Evolutionary conservation across 2,888 invertebrate species (phyloP).

Genomic region (Drosophila setosimentum): DNA sequence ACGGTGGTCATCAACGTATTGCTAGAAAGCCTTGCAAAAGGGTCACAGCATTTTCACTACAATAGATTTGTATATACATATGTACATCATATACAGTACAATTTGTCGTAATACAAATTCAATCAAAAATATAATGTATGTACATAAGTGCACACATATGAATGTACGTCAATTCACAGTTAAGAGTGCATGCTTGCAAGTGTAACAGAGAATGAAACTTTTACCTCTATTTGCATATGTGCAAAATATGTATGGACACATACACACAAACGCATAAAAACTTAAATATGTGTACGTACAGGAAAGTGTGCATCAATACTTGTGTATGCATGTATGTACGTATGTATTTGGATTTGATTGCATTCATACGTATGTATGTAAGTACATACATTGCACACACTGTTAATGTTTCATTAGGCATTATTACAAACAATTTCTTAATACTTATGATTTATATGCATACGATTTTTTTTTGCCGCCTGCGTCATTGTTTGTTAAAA

Average conservation of each 20-base stretch:
- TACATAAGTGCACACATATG: background rate
- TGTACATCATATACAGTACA: constrained; percentile 1
- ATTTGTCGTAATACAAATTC: background rate
- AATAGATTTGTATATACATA: constrained; percentile 9
- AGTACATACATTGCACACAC: background rate
- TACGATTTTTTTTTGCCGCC: background rate
- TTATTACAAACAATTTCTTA: constrained; percentile 1
- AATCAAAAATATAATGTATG: constrained; percentile 4
- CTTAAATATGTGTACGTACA: background rate
- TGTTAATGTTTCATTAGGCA: background rate
- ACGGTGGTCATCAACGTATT: constrained; percentile 3
- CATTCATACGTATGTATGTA: constrained; percentile 17
- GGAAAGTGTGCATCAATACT: constrained; percentile 7
- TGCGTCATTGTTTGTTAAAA: background rate
- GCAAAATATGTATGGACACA: constrained; percentile 21
- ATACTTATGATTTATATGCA: constrained; percentile 1
- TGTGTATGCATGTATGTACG: background rate
- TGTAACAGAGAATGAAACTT: constrained; percentile 4
- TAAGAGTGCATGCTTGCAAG: background rate
- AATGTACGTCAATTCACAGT: background rate
- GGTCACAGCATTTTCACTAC: constrained; percentile 10
- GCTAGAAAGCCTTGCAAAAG: background rate
- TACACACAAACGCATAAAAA: constrained; percentile 1
- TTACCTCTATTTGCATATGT: constrained; percentile 12
- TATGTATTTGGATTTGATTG: constrained; percentile 6